Evolutionary conservation across 2,888 invertebrate genomes (phyloP).

Genomic region (Stenurella melanura): DNA sequence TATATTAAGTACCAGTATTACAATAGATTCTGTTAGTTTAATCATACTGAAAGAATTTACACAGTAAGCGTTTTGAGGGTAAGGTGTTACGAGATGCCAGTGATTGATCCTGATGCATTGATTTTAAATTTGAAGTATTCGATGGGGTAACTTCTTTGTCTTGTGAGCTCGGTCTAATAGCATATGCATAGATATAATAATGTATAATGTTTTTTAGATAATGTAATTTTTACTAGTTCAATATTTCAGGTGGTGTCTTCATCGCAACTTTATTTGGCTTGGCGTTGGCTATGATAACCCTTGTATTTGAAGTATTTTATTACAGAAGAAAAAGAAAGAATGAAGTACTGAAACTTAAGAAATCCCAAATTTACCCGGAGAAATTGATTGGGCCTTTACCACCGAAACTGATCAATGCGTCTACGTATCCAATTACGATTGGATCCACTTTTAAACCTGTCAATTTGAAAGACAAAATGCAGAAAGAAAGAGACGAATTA

Average conservation of each 20-base stretch:
- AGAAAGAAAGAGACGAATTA: slow-evolving; percentile 57
- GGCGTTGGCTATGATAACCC: slow-evolving; percentile 87
- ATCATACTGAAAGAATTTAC: too few relatives aligned
- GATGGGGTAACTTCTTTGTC: too few relatives aligned
- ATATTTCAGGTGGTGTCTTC: slow-evolving; percentile 85
- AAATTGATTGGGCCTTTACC: slow-evolving; percentile 35
- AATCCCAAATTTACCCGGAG: slow-evolving; percentile 43
- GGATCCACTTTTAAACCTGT: slow-evolving; percentile 66
- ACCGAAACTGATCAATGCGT: not conserved
- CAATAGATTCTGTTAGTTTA: not conserved
- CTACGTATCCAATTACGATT: slow-evolving; percentile 59
- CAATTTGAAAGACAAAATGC: slow-evolving; percentile 51
- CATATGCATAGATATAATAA: too few relatives aligned
- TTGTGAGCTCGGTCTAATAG: too few relatives aligned
- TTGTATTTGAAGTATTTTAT: slow-evolving; percentile 88
- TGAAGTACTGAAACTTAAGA: slow-evolving; percentile 64
- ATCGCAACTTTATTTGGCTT: slow-evolving; percentile 92
- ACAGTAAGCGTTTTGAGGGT: too few relatives aligned
- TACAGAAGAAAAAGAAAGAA: slow-evolving; percentile 78
- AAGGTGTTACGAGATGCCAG: too few relatives aligned
- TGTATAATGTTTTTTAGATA: too few relatives aligned
- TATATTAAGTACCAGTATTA: not conserved
- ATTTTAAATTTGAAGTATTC: too few relatives aligned
- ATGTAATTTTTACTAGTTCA: not conserved
- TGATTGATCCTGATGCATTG: too few relatives aligned